Conservation (phyloP, 2,888 invertebrate genomes). For the Seladonia tumulorum region DNA sequence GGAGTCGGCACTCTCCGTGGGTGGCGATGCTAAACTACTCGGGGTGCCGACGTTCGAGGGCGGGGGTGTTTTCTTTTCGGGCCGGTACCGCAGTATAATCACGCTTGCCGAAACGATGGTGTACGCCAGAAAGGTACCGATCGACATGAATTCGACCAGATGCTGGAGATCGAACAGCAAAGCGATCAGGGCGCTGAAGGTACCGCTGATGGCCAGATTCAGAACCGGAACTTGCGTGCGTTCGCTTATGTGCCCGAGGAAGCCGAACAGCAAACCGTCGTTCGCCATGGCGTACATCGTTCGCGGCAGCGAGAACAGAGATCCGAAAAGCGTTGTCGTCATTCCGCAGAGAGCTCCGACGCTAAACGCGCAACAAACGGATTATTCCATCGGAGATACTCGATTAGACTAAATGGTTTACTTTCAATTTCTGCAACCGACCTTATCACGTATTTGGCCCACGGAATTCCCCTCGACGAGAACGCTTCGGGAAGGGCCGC, state of each 20-base stretch:
- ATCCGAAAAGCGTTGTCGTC: constrained; percentile 94
- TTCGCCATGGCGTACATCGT: constrained; percentile 96
- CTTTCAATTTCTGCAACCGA: constrained; percentile 29
- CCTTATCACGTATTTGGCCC: constrained; percentile 90
- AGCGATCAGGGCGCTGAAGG: constrained; percentile 91
- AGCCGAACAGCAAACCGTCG: constrained; percentile 93
- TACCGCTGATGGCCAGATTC: constrained; percentile 91
- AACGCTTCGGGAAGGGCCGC: constrained; percentile 94
- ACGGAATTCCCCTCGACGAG: constrained; percentile 89
- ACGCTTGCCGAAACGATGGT: constrained; percentile 96
- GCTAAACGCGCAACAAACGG: constrained; percentile 76
- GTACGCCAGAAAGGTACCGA: constrained; percentile 94
- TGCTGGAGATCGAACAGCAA: constrained; percentile 94
- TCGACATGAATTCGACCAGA: constrained; percentile 97
- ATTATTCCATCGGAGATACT: neutral
- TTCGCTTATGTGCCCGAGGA: constrained; percentile 90
- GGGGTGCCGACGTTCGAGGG: constrained; percentile 69
- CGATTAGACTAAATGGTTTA: neutral
- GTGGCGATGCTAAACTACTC: constrained; percentile 75
- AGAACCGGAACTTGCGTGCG: constrained; percentile 92
- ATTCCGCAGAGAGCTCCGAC: constrained; percentile 96
- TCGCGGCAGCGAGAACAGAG: constrained; percentile 93
- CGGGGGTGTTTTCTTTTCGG: constrained; percentile 82
- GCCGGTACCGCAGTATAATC: constrained; percentile 93
- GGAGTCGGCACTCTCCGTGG: constrained; percentile 78